Evolutionary conservation across 2,797 vertebrate species (phyloP).

Genomic region (Austrolebias charrua): DNA sequence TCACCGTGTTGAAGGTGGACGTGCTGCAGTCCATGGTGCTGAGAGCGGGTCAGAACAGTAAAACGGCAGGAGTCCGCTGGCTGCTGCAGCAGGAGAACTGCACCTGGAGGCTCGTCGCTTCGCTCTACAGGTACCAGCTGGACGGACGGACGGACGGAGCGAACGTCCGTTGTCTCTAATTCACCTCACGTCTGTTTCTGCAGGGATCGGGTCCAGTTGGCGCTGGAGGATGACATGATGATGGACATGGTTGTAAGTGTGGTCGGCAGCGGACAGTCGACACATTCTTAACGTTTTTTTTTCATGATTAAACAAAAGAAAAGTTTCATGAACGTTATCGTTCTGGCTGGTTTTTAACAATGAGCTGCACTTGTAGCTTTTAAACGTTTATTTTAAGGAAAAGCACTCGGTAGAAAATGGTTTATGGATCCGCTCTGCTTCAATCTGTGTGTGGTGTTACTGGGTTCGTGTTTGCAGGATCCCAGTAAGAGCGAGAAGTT

Average conservation of each 20-base stretch:
- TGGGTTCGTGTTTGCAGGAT: conserved; percentile 53
- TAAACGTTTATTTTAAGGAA: no score
- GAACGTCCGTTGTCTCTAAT: background rate
- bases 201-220: conserved; percentile 93
- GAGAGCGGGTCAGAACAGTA: conserved; percentile 91
- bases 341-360: no score
- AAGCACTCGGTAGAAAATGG: no score
- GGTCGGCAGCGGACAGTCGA: background rate
- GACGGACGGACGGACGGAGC: background rate
- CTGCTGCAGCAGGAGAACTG: conserved; percentile 95
- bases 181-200: conserved; percentile 30
- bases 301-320: no score
- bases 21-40: conserved; percentile 90
- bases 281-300: background rate
- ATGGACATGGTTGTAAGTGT: conserved; percentile 88
- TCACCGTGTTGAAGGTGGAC: conserved; percentile 77
- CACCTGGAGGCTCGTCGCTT: conserved; percentile 92
- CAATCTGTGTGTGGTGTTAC: background rate
- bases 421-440: no score
- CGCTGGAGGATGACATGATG: conserved; percentile 89
- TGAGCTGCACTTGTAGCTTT: no score
- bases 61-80: conserved; percentile 94
- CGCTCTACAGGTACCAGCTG: conserved; percentile 92
- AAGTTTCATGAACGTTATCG: no score
- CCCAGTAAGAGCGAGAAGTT: conserved; percentile 91